Conservation (phyloP, 2,888 invertebrate species). For the Nasonovia ribisnigri region DNA sequence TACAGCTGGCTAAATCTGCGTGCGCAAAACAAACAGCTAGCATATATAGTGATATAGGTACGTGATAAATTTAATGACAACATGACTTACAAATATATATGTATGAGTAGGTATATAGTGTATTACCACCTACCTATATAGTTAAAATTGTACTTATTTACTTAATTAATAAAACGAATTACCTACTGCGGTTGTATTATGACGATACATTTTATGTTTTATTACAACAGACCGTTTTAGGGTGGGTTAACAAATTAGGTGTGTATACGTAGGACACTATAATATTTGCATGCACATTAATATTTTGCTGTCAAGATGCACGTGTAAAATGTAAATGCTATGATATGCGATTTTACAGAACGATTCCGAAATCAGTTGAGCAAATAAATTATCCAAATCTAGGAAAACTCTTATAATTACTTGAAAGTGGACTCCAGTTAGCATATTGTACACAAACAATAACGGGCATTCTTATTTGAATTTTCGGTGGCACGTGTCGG, state of each 20-base stretch:
- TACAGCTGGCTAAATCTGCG: too few relatives aligned
- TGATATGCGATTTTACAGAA: not conserved
- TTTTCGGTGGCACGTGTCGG: slow-evolving; percentile 46
- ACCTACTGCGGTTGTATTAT: too few relatives aligned
- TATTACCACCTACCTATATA: too few relatives aligned
- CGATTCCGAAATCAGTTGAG: not conserved
- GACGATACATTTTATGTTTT: not conserved
- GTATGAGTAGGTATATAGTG: too few relatives aligned
- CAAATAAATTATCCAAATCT: not conserved
- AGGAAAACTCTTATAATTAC: not conserved
- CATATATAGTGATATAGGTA: too few relatives aligned
- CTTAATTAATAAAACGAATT: too few relatives aligned
- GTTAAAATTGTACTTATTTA: too few relatives aligned
- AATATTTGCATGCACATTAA: not conserved
- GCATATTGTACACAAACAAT: not conserved
- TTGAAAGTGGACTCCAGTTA: not conserved
- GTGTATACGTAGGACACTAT: too few relatives aligned
- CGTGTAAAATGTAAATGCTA: too few relatives aligned
- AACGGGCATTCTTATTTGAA: not conserved
- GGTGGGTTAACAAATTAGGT: not conserved
- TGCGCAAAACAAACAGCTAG: too few relatives aligned
- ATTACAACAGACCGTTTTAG: not conserved
- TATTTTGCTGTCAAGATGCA: not conserved
- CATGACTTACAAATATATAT: too few relatives aligned
- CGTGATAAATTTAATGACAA: too few relatives aligned